Base-by-base conservation (phyloP, 2,888 invertebrate genomes). In the Aspidapion aeneum region DNA sequence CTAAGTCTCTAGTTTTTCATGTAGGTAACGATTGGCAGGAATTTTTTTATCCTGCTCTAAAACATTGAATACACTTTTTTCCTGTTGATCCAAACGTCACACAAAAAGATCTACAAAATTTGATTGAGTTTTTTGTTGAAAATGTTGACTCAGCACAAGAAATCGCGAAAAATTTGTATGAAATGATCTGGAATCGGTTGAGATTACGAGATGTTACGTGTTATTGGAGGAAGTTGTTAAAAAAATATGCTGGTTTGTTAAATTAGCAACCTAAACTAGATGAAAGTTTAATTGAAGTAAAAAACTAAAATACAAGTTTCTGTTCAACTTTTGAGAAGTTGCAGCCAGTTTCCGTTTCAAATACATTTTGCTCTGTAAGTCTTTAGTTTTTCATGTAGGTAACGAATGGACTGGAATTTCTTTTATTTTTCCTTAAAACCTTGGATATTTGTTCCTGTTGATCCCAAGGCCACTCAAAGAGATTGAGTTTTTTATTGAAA, bases 371-470 rank as follows among this genome's bases (percentile, higher is more conserved):
- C n/a, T n/a, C n/a, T n/a, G n/a, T n/a, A n/a, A n/a, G n/a, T n/a
- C n/a, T n/a, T n/a, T n/a, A n/a, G n/a, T n/a, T n/a, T n/a, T n/a
- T n/a, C n/a, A n/a, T n/a, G n/a, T n/a, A n/a, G n/a, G n/a, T n/a
- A n/a, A n/a, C n/a, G n/a, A n/a, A n/a, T n/a, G 97, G 97, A n/a
- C n/a, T 82, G 87, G 50, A 98, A 98, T 82, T 98, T 98, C 79
- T 98, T 95, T 79, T 98, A 98, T 77, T 85, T 89, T 1, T 86
- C 90, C 9, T 80, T 98, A 74, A 91, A 91, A 77, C 96, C 97
- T 0, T 98, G 98, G 98, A n/a, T 98, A 80, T 98, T 95, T 78
- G 85, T 98, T 68, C 98, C 98, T 0, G 86, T 98, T 1, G 80
- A 78, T 51, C 75, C 85, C 2, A 85, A 84, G 67, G 87, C 87